Conservation (phyloP, 2,113 vertebrate genomes). For the Elephantulus edwardii region DNA sequence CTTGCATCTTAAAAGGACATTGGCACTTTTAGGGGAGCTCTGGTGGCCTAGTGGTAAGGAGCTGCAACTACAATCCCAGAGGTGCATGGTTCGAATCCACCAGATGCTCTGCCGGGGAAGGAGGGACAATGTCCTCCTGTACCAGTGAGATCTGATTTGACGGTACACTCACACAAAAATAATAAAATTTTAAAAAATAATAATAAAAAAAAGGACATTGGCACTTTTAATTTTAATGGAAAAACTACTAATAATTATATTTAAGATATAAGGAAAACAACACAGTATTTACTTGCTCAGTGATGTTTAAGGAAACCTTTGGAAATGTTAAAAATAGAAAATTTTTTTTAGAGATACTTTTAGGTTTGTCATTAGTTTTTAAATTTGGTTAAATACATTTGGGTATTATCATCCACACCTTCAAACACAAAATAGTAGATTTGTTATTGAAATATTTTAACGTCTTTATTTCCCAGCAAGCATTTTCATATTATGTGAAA, state of each 20-base stretch:
- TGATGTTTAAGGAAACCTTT: conserved; percentile 42
- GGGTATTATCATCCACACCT: not conserved
- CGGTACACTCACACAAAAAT: too few species aligned
- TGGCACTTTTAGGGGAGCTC: too few species aligned
- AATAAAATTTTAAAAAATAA: too few species aligned
- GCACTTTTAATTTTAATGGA: not conserved
- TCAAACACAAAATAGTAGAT: not conserved
- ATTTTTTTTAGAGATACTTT: conserved; percentile 13
- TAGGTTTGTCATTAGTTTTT: conserved; percentile 3
- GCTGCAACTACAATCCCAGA: too few species aligned
- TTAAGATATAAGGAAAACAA: not conserved
- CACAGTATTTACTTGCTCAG: not conserved
- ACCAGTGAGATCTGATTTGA: too few species aligned
- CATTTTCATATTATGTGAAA: not conserved
- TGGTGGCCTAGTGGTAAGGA: too few species aligned
- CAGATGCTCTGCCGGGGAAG: too few species aligned
- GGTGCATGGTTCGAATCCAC: too few species aligned
- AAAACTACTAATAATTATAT: not conserved
- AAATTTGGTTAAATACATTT: conserved; percentile 3
- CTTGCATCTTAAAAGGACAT: too few species aligned
- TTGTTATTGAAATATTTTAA: conserved; percentile 7
- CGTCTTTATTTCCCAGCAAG: conserved; percentile 16
- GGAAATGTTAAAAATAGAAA: conserved; percentile 1
- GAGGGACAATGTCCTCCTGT: too few species aligned
- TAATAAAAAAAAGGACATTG: not conserved